Conservation (phyloP, 2,888 invertebrate species). For the Listrodromus nycthemerus region DNA sequence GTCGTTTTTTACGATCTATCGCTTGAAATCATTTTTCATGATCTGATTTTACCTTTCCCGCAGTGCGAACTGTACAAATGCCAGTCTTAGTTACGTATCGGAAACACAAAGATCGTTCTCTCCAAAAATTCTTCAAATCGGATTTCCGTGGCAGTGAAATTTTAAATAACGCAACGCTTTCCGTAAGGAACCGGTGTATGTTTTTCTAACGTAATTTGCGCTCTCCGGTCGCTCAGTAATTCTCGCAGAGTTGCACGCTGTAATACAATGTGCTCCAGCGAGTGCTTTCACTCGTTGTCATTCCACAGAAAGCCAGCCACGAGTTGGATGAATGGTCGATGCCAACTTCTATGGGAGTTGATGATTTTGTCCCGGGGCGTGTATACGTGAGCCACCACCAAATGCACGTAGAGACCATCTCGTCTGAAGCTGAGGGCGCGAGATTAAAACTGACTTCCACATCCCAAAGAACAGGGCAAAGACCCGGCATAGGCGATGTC, state of each 20-base stretch:
- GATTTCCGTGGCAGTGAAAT: background rate
- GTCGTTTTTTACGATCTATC: background rate
- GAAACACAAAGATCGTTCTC: background rate
- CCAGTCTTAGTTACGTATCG: background rate
- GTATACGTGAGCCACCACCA: background rate
- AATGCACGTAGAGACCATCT: background rate
- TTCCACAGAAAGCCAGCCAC: slow-evolving; percentile 7
- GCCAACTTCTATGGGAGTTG: background rate
- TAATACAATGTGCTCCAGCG: background rate
- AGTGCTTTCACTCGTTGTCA: slow-evolving; percentile 2
- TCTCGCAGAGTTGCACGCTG: background rate
- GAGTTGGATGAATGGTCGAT: slow-evolving; percentile 21
- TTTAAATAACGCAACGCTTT: background rate
- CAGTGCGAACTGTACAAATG: background rate
- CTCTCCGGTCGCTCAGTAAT: background rate
- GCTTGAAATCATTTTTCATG: background rate
- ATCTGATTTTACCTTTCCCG: background rate
- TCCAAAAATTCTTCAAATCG: background rate
- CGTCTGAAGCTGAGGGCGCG: background rate
- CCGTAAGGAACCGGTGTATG: background rate
- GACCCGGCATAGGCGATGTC: background rate
- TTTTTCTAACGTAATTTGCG: background rate
- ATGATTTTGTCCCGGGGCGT: background rate
- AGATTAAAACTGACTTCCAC: slow-evolving; percentile 22
- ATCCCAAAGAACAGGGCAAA: slow-evolving; percentile 33